Conservation (phyloP, 2,888 invertebrate species). For the Mamestra brassicae region DNA sequence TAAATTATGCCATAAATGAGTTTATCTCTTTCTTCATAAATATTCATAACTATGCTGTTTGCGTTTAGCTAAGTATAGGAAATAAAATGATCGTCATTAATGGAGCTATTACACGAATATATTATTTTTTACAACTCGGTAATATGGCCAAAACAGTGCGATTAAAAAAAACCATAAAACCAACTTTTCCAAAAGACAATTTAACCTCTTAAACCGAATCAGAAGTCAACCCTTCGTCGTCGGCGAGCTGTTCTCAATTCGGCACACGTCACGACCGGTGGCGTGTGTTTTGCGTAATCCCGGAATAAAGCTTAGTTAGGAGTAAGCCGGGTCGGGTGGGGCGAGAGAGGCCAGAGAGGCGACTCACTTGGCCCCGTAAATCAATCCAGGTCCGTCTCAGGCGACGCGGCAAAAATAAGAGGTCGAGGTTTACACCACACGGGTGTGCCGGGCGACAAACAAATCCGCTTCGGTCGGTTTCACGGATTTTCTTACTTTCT, state of each 20-base stretch:
- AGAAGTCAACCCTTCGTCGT: slow-evolving; percentile 31
- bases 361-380: slow-evolving; percentile 87
- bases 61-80: slow-evolving; percentile 40
- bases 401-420: slow-evolving; percentile 86
- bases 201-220: slow-evolving; percentile 36
- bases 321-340: slow-evolving; percentile 82
- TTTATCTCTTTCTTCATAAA: slow-evolving; percentile 63
- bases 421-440: slow-evolving; percentile 70
- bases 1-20: slow-evolving; percentile 60
- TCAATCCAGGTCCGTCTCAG: slow-evolving; percentile 85
- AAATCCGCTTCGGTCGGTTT: slow-evolving; percentile 67
- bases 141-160: not conserved
- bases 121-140: slow-evolving; percentile 30
- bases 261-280: slow-evolving; percentile 82
- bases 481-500: slow-evolving; percentile 28
- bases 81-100: slow-evolving; percentile 43
- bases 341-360: slow-evolving; percentile 62
- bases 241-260: slow-evolving; percentile 78
- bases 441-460: slow-evolving; percentile 57
- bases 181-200: slow-evolving; percentile 10
- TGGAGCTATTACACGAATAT: slow-evolving; percentile 39
- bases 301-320: slow-evolving; percentile 84
- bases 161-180: slow-evolving; percentile 11
- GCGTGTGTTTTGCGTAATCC: slow-evolving; percentile 87
- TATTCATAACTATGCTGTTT: slow-evolving; percentile 59